These are phyloP conservation scores for Phyllotis vaccarum DNA, from an alignment of 2,797 vertebrate genomes.

Conservation along the genomic window DNA sequence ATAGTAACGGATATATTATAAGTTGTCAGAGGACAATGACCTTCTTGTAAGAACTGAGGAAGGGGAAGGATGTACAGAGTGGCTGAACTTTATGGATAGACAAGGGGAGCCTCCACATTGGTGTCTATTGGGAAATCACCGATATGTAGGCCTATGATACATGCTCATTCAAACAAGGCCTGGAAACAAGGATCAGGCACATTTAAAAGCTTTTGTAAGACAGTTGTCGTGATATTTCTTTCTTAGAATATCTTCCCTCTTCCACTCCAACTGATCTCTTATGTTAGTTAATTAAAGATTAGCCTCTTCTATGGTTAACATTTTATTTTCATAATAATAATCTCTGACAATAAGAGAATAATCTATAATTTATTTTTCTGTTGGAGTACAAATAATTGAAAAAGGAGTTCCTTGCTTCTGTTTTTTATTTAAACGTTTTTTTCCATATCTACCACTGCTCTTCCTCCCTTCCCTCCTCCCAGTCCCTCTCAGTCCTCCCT, in stretches of 20 bases:
- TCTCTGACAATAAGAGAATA: background rate
- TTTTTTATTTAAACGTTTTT: too few species aligned
- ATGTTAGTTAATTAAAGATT: background rate
- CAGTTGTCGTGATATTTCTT: background rate
- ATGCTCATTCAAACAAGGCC: background rate
- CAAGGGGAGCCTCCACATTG: background rate
- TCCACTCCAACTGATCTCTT: background rate
- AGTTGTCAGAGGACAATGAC: background rate
- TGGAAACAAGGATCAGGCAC: background rate
- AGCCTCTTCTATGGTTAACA: constrained; percentile 32
- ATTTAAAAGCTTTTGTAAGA: constrained; percentile 4
- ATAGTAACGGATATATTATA: background rate
- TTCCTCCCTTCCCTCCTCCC: too few species aligned
- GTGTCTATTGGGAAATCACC: background rate
- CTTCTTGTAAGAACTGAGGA: background rate
- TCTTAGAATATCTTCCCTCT: background rate
- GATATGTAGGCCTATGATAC: background rate
- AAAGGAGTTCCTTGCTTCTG: too few species aligned
- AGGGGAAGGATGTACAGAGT: background rate
- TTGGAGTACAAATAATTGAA: too few species aligned
- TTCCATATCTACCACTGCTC: too few species aligned
- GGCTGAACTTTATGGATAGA: background rate
- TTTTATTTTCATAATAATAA: background rate
- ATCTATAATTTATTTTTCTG: background rate
- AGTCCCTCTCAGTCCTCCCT: too few species aligned